Evolutionary conservation across 2,888 invertebrate species (phyloP), one percentile per base, ranked within the genome.

Genomic region (Bombylius discolor): DNA sequence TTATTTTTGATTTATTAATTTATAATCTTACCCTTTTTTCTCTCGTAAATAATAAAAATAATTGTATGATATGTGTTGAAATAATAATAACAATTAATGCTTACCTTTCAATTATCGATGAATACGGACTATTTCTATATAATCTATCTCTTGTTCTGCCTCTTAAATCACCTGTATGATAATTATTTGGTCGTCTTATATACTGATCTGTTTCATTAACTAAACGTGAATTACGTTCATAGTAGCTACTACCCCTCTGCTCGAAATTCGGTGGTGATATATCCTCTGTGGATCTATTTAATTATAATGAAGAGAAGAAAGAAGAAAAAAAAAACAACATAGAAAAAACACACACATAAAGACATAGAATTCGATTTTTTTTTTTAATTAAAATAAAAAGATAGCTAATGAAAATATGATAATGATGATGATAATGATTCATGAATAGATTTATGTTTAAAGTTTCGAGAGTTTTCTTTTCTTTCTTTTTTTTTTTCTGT

Each of bases 91-190:
- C 23, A 23, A 23, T 23, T 23, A 23, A 23, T 39, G 11, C 61
- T 67, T 65, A 68, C 72, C 73, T 66, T 67, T 71, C 70, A 67
- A 68, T 70, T 67, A 73, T 68, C 63, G 71, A 67, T 60, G 71
- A 64, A 65, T 71, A 73, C 54, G 74, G 72, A 60, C 71, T 74
- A 70, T 73, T 75, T 64, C 74, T 68, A 66, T 73, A 74, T 60
- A 71, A 66, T 59, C 74, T 68, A 66, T 76, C 76, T 64, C 75
- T 67, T 58, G 71, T 64, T 60, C 74, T 67, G 56, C 70, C 72
- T 59, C 75, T 66, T 63, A 70, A 67, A 64, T 75, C 69, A 56
- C 62, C 61, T 54, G 63, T 56, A 62, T 64, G 66, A 61, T 65
- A 66, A 58, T 61, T 64, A 64, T 64, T 68, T 65, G 71, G 64